These are phyloP conservation scores for Platichthys stellatus DNA, from an alignment of 2,113 vertebrate genomes.

Conservation along the genomic window DNA sequence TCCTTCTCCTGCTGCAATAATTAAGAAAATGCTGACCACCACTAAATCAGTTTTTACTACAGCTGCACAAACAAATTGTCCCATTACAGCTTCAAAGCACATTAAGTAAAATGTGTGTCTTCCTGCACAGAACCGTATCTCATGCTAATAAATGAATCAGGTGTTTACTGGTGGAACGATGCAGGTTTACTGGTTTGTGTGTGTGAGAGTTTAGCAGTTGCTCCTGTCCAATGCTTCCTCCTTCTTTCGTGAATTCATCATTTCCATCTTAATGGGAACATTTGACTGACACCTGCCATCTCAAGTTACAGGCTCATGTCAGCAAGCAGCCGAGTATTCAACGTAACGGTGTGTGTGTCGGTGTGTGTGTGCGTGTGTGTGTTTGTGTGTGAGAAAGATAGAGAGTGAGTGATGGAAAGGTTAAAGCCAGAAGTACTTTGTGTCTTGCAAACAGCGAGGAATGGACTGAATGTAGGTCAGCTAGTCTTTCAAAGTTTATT, in stretches of 20 bases:
- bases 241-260: slow-evolving; percentile 26
- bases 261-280: slow-evolving; percentile 52
- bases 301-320: slow-evolving; percentile 19
- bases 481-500: neutral
- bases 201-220: neutral
- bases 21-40: slow-evolving; percentile 36
- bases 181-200: slow-evolving; percentile 8
- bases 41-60: slow-evolving; percentile 19
- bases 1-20: slow-evolving; percentile 32
- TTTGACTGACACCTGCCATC: slow-evolving; percentile 59
- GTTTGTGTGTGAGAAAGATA: neutral
- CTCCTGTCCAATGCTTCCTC: slow-evolving; percentile 17
- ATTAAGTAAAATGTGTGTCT: neutral
- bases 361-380: neutral
- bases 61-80: slow-evolving; percentile 40
- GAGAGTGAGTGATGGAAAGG: slow-evolving; percentile 1
- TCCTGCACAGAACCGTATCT: neutral
- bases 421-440: neutral
- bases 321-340: slow-evolving; percentile 9
- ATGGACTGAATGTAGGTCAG: slow-evolving; percentile 2
- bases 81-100: slow-evolving; percentile 34
- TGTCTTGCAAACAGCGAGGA: neutral
- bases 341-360: neutral
- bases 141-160: neutral
- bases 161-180: neutral